Evolutionary conservation across 2,797 vertebrate genomes (phyloP), one percentile per base, ranked within the genome.

Genomic region (Zalophus californianus): DNA sequence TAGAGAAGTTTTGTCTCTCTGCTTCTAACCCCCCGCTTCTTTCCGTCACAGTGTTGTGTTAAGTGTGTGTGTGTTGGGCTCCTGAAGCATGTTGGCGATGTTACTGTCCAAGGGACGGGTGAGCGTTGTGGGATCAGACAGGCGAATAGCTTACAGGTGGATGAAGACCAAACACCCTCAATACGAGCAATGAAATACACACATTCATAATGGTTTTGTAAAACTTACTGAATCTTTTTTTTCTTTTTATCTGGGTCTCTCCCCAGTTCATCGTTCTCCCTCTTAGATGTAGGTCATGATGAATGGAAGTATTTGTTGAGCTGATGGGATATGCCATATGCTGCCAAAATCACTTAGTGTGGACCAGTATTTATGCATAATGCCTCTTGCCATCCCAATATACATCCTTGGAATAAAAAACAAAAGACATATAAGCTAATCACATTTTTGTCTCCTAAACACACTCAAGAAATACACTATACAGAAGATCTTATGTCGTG

Each of bases 221-320:
- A 93, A 94, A 94, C 62, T 93, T 94, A 96, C 94, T 97, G 96
- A 93, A 64, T 96, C 15, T 77, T 50, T 50, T 75, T 75, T 48
- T 21, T 68, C 7, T 96, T 80, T 90, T 92, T 78, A 78, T n/a
- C 56, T 64, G 25, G 93, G 77, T 62, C 25, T 32, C 41, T 32
- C 35, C 60, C n/a, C 41, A 68, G 64, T 27, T 62, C 50, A 50
- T 84, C 38, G 89, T 93, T 60, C 50, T 16, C 50, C 54, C 58
- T 95, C 83, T 95, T 82, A 85, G 64, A 38, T 86, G 23, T 54
- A 77, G 88, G 90, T 90, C 60, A 25, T 97, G 92, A 93, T 95
- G 96, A 89, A 97, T 97, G 66, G 56, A 72, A 70, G 87, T 14
- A 73, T 64, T 86, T 64, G 35, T 73, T 25, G 75, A 73, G 7